Base-by-base conservation (phyloP, 2,113 vertebrate genomes). In the Megalops atlanticus region DNA sequence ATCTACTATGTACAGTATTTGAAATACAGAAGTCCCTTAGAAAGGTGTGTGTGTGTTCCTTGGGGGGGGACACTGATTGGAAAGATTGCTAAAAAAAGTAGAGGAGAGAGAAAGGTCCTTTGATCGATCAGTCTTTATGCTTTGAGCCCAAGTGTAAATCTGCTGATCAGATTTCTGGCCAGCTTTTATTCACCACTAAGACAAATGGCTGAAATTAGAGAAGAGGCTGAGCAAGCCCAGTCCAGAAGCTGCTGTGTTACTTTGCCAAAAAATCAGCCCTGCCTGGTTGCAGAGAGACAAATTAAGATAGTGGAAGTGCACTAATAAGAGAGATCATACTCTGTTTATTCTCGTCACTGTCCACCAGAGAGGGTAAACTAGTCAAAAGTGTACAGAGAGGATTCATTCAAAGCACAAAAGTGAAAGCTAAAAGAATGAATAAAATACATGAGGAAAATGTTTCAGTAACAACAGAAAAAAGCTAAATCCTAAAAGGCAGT, bases 251-350 rank as follows among this genome's bases (percentile, higher is more conserved):
- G 79, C 49, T 77, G 83, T 83, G 72, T 79, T 75, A 71, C 72
- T 31, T 38, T 82, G 72, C 68, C 82, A 82, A 71, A 45, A 84
- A 84, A 84, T 74, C 33, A 79, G 79, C 70, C 71, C 75, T 79
- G 73, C 80, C 81, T 31, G 70, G 49, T 38, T 83, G 80, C 85
- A 88, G 87, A 81, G 21, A 85, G 36, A 77, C 76, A 74, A 82
- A 86, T 85, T 41, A 87, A 68, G 72, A 70, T 70, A 71, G 78
- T 75, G 40, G 68, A 43, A 82, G 79, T 78, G 81, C 79, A 82
- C 85, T 87, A 86, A 92, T 91, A 89, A 88, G 80, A 79, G 33
- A 72, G 84, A 84, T 86, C 83, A 82, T 78, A 78, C 69, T 74
- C 64, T 71, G 64, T 8, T 71, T 35, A 43, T 38, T 47, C 45